Evolutionary conservation across 2,888 invertebrate species (phyloP).

Genomic region (Polylopha cassiicola): DNA sequence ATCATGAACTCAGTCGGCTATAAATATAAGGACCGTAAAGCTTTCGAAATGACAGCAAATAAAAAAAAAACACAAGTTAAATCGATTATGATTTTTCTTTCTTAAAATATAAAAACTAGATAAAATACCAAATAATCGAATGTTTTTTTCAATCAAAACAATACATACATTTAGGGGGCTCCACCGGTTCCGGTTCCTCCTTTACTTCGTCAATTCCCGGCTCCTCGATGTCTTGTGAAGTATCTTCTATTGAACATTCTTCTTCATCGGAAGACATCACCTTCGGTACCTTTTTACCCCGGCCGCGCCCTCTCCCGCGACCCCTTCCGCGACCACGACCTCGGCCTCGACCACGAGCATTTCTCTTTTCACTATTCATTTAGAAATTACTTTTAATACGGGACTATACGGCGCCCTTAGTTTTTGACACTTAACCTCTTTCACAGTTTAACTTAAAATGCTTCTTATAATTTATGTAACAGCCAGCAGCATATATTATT

Average conservation of each 20-base stretch:
- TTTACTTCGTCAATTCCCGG: conserved; percentile 57
- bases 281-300: conserved; percentile 85
- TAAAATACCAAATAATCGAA: neutral
- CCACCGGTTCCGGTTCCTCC: conserved; percentile 64
- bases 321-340: conserved; percentile 88
- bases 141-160: neutral
- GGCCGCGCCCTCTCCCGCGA: conserved; percentile 82
- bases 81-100: no score
- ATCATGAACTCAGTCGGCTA: no score
- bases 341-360: conserved; percentile 83
- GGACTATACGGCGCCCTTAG: conserved; percentile 5
- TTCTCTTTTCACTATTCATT: conserved; percentile 78
- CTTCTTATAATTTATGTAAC: no score
- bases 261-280: conserved; percentile 80
- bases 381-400: conserved; percentile 6
- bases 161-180: conserved; percentile 73
- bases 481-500: no score
- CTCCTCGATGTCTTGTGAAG: conserved; percentile 74
- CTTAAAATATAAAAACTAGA: neutral
- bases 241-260: conserved; percentile 71
- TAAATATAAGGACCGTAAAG: no score
- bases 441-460: no score
- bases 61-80: no score
- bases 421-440: conserved; percentile 21
- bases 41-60: no score